Base-by-base conservation (phyloP, 2,113 vertebrate genomes). In the Penelope pileata region DNA sequence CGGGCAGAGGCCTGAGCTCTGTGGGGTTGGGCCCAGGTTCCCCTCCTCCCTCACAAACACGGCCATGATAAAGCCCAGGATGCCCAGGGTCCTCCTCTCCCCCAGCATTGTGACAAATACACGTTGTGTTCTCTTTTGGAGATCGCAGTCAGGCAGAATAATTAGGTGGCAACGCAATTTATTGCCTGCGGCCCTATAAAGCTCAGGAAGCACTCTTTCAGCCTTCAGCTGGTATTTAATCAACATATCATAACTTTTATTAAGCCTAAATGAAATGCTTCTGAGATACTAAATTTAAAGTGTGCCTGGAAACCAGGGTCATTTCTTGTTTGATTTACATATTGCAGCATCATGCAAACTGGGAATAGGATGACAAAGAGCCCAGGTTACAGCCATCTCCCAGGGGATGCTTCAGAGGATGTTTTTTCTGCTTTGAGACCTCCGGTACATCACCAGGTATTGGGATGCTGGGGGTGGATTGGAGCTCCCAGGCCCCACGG, bases 201-300 rank as follows among this genome's bases (percentile, higher is more conserved):
- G 92, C 88, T 92, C 93, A 87, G 93, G 93, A 95, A 97, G 78
- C 32, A 73, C 95, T 96, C 97, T 93, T 97, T 97, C 93, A 97
- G 84, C 87, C 62, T 91, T 94, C 94, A 96, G 96, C 94, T 95
- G 87, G 94, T 97, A 70, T 97, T 97, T 97, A 98, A 97, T 98
- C 97, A 98, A 97, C 4, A 50, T 67, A 94, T 91, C 97, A 93
- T 97, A 97, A 97, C 96, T 98, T 98, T 97, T 97, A 97, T 97
- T 94, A 94, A 94, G 60, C 77, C 86, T 96, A 95, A 98, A 96
- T 96, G 95, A 94, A 96, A 88, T 83, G 96, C 93, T 97, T 94
- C 95, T 94, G 90, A 96, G 96, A 96, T 82, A 94, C 91, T 98
- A 97, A 96, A 97, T 98, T 97, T 97, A 77, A 93, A 97, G 69